These are phyloP conservation scores for Oreohelix idahoensis DNA, from an alignment of 1,140 invertebrate genomes.

Conservation along the genomic window DNA sequence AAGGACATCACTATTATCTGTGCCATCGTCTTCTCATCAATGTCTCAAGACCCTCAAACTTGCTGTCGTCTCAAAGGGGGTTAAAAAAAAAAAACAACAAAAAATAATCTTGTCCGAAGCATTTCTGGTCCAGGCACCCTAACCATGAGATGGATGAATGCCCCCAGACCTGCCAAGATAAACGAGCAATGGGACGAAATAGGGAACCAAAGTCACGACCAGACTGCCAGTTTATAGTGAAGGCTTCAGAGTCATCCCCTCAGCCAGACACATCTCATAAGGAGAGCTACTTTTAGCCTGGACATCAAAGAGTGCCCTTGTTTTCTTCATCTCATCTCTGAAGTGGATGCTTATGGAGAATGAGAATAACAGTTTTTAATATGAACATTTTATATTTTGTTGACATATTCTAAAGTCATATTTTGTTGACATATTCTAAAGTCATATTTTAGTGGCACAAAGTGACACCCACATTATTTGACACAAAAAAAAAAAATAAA, in stretches of 20 bases:
- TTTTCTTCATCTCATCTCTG: slow-evolving; percentile 27
- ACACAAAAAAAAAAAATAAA: too few relatives aligned
- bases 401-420: too few relatives aligned
- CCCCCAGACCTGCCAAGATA: not conserved
- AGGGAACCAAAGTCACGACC: slow-evolving; percentile 17
- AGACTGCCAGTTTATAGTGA: slow-evolving; percentile 20
- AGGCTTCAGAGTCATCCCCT: slow-evolving; percentile 32
- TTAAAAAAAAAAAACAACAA: not conserved
- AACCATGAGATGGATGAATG: not conserved
- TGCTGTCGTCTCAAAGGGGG: too few relatives aligned
- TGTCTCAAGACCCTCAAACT: not conserved
- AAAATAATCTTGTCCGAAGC: not conserved
- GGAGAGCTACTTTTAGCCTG: slow-evolving; percentile 40
- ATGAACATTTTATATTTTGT: slow-evolving; percentile 5
- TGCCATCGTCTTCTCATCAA: not conserved
- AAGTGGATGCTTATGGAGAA: slow-evolving; percentile 39
- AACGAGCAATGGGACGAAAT: not conserved
- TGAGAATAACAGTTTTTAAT: slow-evolving; percentile 39
- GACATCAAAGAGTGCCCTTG: slow-evolving; percentile 44
- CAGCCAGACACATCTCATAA: slow-evolving; percentile 38
- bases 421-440: too few relatives aligned
- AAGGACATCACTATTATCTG: not conserved
- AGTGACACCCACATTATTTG: too few relatives aligned
- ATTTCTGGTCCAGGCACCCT: not conserved
- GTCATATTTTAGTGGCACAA: too few relatives aligned